Conservation (phyloP, 23 tunicate species). For the Phallusia fumigata region DNA sequence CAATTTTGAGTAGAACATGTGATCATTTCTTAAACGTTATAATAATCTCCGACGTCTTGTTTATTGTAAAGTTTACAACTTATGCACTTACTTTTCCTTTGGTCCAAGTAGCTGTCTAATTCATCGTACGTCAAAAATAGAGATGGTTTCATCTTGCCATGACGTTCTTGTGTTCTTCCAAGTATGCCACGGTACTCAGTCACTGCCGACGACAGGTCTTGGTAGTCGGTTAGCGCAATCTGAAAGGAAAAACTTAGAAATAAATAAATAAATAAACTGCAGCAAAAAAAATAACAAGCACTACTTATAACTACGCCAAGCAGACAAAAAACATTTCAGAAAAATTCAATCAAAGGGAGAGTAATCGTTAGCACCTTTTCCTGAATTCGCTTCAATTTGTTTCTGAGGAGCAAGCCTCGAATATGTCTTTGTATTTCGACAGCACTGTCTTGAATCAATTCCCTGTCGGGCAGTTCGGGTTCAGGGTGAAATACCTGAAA, state of each 20-base stretch:
- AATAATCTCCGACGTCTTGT: too few species aligned
- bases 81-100: slow-evolving; percentile 30
- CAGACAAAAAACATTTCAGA: too few species aligned
- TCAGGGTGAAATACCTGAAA: slow-evolving; percentile 50
- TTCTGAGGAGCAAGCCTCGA: slow-evolving; percentile 53
- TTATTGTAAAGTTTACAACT: too few species aligned
- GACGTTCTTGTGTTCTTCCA: slow-evolving; percentile 44
- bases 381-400: slow-evolving; percentile 3
- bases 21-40: too few species aligned
- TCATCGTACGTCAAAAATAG: slow-evolving; percentile 38
- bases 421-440: slow-evolving; percentile 41
- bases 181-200: slow-evolving; percentile 32
- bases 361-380: slow-evolving; percentile 1
- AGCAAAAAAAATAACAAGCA: neutral
- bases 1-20: neutral
- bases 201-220: slow-evolving; percentile 21
- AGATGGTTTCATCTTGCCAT: slow-evolving; percentile 45
- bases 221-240: neutral
- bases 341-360: too few species aligned
- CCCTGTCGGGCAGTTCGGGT: slow-evolving; percentile 39
- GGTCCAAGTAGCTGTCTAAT: slow-evolving; percentile 34
- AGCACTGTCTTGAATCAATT: slow-evolving; percentile 50
- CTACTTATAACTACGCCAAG: too few species aligned
- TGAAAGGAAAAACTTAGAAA: neutral
- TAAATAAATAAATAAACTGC: neutral